These are phyloP conservation scores for Enteromius unitaeniatus DNA, from an alignment of 2,797 vertebrate genomes.

Conservation along the genomic window DNA sequence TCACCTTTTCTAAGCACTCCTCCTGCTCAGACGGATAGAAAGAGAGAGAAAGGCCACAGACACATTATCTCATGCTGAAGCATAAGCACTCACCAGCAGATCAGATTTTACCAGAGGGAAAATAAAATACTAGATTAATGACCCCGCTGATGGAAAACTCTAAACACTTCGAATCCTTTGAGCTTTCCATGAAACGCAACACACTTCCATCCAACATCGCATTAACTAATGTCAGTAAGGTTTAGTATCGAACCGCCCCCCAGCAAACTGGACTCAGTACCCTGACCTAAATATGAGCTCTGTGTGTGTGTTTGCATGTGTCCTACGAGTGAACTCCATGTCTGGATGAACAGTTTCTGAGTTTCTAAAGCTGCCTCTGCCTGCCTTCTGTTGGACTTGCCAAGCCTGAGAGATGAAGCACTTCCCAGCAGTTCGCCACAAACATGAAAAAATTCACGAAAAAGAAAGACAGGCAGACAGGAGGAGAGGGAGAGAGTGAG, in stretches of 20 bases:
- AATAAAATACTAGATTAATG: constrained; percentile 40
- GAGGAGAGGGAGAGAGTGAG: background rate
- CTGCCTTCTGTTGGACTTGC: background rate
- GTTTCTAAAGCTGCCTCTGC: background rate
- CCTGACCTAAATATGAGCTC: constrained; percentile 25
- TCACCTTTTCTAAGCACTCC: constrained; percentile 96
- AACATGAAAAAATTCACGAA: background rate
- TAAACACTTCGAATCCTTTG: constrained; percentile 36
- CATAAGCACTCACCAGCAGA: constrained; percentile 31
- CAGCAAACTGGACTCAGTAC: constrained; percentile 17
- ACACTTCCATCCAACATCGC: constrained; percentile 18
- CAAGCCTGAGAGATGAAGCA: background rate
- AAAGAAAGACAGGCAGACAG: too few relatives aligned
- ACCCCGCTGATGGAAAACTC: constrained; percentile 44
- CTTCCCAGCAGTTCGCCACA: background rate
- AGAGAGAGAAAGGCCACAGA: constrained; percentile 1
- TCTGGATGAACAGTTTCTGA: background rate
- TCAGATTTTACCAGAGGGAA: constrained; percentile 40
- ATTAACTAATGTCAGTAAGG: constrained; percentile 38
- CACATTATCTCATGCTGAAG: constrained; percentile 23
- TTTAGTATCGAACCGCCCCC: constrained; percentile 31
- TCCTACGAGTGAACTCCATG: background rate
- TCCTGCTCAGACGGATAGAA: constrained; percentile 75
- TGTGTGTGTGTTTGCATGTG: background rate
- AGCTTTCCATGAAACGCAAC: constrained; percentile 42